Base-by-base conservation (phyloP, 2,888 invertebrate genomes). In the Xanthorhoe spadicearia region DNA sequence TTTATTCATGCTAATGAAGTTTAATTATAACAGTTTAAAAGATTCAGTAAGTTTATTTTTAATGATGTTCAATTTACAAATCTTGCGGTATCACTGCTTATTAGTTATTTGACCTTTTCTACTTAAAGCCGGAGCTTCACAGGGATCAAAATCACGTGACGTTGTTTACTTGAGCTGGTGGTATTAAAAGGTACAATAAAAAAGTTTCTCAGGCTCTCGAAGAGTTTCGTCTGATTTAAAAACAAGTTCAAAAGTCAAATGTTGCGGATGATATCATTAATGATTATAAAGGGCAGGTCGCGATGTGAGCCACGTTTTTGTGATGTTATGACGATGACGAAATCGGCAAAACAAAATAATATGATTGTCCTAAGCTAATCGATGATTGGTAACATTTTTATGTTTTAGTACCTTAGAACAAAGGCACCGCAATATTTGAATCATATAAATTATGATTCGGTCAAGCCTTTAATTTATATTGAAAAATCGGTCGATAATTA, bases 211-310 rank as follows among this genome's bases (percentile, higher is more conserved):
- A 17, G 32, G 4, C 10, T 7, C n/a, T 17, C 15, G 17, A 19
- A 46, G 35, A 50, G n/a, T 18, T 35, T n/a, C 28, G 28, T 38
- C 28, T 43, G 13, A 59, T 52, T 59, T 9, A 15, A 59, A 58
- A 57, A 53, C 53, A 54, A 61, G 63, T 58, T 64, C 61, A 61
- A 58, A 66, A 61, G 66, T 58, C 66, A 61, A 61, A 61, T 61
- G 66, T 50, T 58, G 48, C 9, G 51, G 38, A 52, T 59, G 51
- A 59, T 52, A 43, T 59, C 55, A 62, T 38, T n/a, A 23, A 56
- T 48, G 56, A 15, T 57, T 32, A 15, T 17, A 58, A 50, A 59
- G 58, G 58, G 51, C 38, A 51, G 13, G 19, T 59, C 43, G 13
- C 38, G 8, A 52, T 15, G 7, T n/a, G 10, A 50, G 19, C n/a